Conservation (phyloP, 2,113 vertebrate species). For the Callaeas wilsoni region DNA sequence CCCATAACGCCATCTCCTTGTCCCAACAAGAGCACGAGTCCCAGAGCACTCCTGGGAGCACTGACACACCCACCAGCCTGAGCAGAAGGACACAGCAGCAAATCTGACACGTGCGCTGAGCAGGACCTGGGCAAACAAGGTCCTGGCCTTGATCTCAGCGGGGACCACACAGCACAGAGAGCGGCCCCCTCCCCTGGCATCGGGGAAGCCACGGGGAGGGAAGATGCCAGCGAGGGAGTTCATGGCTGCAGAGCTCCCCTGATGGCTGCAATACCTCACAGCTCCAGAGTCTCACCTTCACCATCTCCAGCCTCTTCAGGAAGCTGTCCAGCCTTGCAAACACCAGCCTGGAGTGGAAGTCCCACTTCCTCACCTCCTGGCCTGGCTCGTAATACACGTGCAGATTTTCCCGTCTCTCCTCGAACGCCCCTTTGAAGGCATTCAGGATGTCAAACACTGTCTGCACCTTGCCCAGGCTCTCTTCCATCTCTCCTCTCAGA, state of each 20-base stretch:
- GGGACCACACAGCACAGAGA: background rate
- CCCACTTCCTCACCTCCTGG: constrained; percentile 74
- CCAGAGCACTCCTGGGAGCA: background rate
- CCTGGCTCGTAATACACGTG: constrained; percentile 71
- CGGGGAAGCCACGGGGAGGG: background rate
- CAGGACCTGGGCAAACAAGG: background rate
- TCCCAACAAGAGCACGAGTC: background rate
- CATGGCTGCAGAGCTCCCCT: background rate
- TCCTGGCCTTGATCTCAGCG: too few relatives aligned
- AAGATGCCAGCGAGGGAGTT: background rate
- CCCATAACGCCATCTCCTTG: background rate
- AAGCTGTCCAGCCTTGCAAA: constrained; percentile 82
- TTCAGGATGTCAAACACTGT: constrained; percentile 70
- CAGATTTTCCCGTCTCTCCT: constrained; percentile 75
- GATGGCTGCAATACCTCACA: background rate
- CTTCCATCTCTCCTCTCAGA: constrained; percentile 82
- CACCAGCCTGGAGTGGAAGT: constrained; percentile 77
- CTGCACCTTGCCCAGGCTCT: constrained; percentile 80
- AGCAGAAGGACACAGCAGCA: background rate
- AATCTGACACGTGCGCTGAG: background rate
- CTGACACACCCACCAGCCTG: background rate
- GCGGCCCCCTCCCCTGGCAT: accelerated
- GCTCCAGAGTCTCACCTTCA: constrained; percentile 72
- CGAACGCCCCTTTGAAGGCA: constrained; percentile 73
- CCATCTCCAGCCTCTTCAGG: constrained; percentile 69